Evolutionary conservation across 2,888 invertebrate species (phyloP).

Genomic region (Pediacus dermestoides): DNA sequence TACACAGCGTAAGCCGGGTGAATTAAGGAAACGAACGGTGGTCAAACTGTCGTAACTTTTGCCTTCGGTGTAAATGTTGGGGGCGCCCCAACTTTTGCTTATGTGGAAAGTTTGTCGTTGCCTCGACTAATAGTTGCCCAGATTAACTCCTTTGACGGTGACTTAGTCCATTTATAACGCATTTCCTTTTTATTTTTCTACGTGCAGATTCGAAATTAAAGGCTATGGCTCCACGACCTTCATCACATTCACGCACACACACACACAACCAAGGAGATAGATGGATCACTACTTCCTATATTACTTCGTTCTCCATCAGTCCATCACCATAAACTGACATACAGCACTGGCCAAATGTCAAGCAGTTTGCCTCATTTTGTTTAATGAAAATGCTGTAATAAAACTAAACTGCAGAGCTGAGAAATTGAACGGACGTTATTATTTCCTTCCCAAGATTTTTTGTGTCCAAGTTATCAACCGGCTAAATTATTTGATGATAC

Average conservation of each 20-base stretch:
- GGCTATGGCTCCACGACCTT: not conserved
- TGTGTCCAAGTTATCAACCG: no score
- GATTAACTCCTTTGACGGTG: slow-evolving; percentile 9
- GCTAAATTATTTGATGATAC: no score
- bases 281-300: no score
- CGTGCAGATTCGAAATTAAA: not conserved
- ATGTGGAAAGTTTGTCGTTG: slow-evolving; percentile 37
- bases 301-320: no score
- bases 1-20: slow-evolving; percentile 11
- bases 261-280: no score
- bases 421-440: no score
- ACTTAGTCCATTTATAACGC: slow-evolving; percentile 8
- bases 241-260: not conserved
- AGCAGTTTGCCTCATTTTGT: no score
- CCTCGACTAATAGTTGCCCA: slow-evolving; percentile 10
- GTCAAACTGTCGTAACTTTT: slow-evolving; percentile 42
- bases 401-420: no score
- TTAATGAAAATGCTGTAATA: no score
- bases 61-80: slow-evolving; percentile 33
- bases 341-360: no score
- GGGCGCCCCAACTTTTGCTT: slow-evolving; percentile 37
- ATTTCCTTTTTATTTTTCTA: slow-evolving; percentile 6
- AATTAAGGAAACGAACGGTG: slow-evolving; percentile 37
- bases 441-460: no score
- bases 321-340: no score